Evolutionary conservation across 2,113 vertebrate genomes (phyloP).

Genomic region (Stercorarius parasiticus): DNA sequence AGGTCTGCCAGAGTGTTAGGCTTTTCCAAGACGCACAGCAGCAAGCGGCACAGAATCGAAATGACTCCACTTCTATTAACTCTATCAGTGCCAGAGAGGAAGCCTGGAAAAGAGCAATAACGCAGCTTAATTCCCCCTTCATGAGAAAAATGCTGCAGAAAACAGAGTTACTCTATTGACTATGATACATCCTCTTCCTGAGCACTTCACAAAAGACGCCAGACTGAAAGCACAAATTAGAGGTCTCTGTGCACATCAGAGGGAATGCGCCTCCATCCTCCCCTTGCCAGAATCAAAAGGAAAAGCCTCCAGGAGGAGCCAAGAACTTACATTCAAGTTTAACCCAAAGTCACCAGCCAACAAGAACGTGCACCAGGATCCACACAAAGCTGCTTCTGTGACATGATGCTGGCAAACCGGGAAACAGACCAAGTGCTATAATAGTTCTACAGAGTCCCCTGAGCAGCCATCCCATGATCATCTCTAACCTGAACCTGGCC

Average conservation of each 20-base stretch:
- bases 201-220: background rate
- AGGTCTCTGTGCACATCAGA: constrained; percentile 8
- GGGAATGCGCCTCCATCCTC: background rate
- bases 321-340: constrained; percentile 56
- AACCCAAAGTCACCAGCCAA: constrained; percentile 60
- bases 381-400: constrained; percentile 59
- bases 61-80: constrained; percentile 31
- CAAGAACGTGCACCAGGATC: constrained; percentile 13
- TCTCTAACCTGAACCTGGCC: background rate
- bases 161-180: background rate
- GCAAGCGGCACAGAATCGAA: background rate
- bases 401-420: background rate
- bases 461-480: background rate
- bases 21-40: constrained; percentile 32
- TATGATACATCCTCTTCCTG: background rate
- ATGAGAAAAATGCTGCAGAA: background rate
- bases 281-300: constrained; percentile 18
- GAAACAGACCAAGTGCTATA: background rate
- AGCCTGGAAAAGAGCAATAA: background rate
- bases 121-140: background rate
- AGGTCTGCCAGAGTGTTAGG: background rate
- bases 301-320: constrained; percentile 35
- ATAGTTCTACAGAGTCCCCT: background rate
- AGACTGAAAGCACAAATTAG: constrained; percentile 4
- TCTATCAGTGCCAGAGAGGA: background rate